These are phyloP conservation scores for Ellobius talpinus DNA, from an alignment of 2,113 vertebrate species.

Conservation along the genomic window DNA sequence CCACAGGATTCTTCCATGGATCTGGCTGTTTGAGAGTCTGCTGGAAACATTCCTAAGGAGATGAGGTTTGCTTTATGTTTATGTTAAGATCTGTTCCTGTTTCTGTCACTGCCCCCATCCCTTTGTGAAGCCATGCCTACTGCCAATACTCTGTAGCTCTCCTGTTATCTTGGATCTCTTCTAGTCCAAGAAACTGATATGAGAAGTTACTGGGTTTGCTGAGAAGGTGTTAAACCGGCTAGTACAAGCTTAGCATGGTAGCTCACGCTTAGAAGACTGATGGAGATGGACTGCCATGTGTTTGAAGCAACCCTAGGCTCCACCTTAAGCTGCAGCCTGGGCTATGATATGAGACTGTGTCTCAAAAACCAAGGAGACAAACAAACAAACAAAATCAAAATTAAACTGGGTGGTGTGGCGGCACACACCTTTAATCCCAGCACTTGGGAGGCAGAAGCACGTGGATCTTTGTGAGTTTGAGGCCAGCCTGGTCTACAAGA, in stretches of 20 bases:
- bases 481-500: too few species aligned
- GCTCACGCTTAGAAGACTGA: background rate
- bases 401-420: too few species aligned
- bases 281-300: too few species aligned
- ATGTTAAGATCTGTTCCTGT: background rate
- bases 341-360: background rate
- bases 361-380: background rate
- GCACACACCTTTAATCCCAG: too few species aligned
- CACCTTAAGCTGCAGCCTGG: background rate
- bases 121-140: constrained; percentile 18
- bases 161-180: background rate
- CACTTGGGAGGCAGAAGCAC: too few species aligned
- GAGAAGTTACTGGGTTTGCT: background rate
- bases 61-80: background rate
- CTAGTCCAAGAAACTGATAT: constrained; percentile 42
- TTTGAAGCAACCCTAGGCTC: background rate
- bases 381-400: background rate
- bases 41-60: background rate
- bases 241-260: background rate
- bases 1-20: background rate
- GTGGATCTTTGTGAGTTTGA: too few species aligned
- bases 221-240: constrained; percentile 19
- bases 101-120: background rate
- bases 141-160: background rate
- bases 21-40: constrained; percentile 6